A percentile compares a stretch with the other conserved stretches of the same genome.
These are phyloP conservation scores for Trichoplusia ni DNA, from an alignment of 1,140 invertebrate species.

Conservation along the genomic window DNA sequence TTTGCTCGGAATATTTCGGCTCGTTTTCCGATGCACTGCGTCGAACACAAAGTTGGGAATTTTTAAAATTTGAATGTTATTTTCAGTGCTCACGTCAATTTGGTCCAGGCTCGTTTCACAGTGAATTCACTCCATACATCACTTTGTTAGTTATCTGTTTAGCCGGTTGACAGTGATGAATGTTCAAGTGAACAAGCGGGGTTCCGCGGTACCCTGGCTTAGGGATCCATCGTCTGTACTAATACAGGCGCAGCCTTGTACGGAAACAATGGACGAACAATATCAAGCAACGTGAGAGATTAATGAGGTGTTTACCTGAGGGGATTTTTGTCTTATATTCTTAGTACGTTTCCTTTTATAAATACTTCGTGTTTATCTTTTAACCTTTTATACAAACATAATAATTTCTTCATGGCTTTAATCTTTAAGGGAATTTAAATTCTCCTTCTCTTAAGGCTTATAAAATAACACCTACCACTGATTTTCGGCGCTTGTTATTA, in stretches of 20 bases:
- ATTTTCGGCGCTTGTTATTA: too few relatives aligned
- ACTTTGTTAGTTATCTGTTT: constrained; percentile 56
- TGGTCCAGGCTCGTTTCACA: constrained; percentile 43
- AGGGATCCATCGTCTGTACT: constrained; percentile 32
- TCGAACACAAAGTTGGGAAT: not conserved
- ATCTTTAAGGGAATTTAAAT: too few relatives aligned
- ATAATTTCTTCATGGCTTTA: too few relatives aligned
- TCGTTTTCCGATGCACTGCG: not conserved
- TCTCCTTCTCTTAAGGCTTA: too few relatives aligned
- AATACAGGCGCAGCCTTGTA: constrained; percentile 8
- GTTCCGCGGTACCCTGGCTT: constrained; percentile 30
- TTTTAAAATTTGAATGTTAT: constrained; percentile 10
- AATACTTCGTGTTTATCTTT: not conserved
- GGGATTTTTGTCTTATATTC: constrained; percentile 20
- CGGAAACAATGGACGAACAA: constrained; percentile 30
- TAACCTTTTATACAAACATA: too few relatives aligned
- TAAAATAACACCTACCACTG: too few relatives aligned
- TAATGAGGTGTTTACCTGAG: constrained; percentile 29
- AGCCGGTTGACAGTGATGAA: constrained; percentile 53
- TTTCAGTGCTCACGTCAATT: constrained; percentile 24
- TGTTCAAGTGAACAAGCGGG: constrained; percentile 43
- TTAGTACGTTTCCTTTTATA: constrained; percentile 3
- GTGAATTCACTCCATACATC: constrained; percentile 52
- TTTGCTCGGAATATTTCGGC: not conserved
- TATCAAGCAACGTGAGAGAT: constrained; percentile 20